Conservation (phyloP, 35 echinoderm and acorn worm genomes). For the Acanthaster planci region DNA sequence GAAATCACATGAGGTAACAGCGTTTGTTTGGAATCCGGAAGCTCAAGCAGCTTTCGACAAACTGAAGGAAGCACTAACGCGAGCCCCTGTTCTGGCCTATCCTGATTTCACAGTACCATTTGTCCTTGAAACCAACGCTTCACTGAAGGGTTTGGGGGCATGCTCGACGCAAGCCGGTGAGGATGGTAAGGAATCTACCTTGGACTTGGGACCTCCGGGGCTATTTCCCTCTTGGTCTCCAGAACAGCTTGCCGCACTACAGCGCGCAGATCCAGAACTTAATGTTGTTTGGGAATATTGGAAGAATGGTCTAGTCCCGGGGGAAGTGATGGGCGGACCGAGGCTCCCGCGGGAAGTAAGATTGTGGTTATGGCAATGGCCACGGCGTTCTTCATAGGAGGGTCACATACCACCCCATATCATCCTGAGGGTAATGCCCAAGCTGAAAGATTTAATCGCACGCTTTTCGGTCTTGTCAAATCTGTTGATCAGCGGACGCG, state of each 20-base stretch:
- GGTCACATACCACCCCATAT: constrained; percentile 28
- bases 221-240: constrained; percentile 35
- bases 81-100: constrained; percentile 40
- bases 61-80: constrained; percentile 18
- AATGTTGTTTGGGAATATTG: constrained; percentile 1
- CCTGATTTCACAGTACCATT: constrained; percentile 22
- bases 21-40: constrained; percentile 20
- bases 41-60: constrained; percentile 22
- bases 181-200: background rate
- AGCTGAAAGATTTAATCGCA: constrained; percentile 37
- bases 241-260: constrained; percentile 20
- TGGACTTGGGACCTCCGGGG: background rate
- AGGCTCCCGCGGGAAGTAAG: background rate
- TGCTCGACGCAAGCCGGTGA: background rate
- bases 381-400: constrained; percentile 30
- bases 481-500: background rate
- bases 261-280: constrained; percentile 23
- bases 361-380: constrained; percentile 21
- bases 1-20: background rate
- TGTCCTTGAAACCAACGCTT: constrained; percentile 14
- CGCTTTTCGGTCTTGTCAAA: background rate
- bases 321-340: background rate
- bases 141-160: constrained; percentile 32
- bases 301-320: background rate
- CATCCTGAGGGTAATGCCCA: constrained; percentile 52